phyloP scores from a whole-genome alignment of 2,888 invertebrate species.

The Oligia latruncula region DNA sequence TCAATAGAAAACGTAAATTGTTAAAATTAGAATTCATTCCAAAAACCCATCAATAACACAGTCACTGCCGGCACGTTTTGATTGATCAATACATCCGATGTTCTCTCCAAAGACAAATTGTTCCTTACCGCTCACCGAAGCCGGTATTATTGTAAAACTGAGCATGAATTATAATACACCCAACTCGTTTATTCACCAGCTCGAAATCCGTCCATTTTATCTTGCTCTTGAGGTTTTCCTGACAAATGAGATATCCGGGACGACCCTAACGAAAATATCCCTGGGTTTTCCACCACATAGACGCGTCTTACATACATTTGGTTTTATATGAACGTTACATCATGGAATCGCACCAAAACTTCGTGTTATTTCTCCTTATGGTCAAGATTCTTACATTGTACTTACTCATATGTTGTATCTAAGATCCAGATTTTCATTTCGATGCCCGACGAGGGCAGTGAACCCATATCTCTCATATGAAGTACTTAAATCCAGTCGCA shows the following conservation, averaged over 20 bases:
- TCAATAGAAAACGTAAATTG: neutral
- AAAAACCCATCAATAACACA: constrained; percentile 33
- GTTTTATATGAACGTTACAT: constrained; percentile 59
- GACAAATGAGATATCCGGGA: constrained; percentile 75
- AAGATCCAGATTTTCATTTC: constrained; percentile 41
- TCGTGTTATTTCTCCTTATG: constrained; percentile 21
- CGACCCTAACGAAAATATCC: constrained; percentile 69
- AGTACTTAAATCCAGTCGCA: constrained; percentile 52
- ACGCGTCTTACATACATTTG: constrained; percentile 64
- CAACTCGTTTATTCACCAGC: constrained; percentile 67
- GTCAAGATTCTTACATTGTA: constrained; percentile 37
- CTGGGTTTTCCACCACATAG: constrained; percentile 71
- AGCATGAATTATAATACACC: constrained; percentile 67
- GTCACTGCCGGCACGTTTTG: constrained; percentile 25
- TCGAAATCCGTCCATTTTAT: constrained; percentile 76
- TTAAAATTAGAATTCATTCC: neutral
- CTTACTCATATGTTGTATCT: constrained; percentile 30
- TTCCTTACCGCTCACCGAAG: constrained; percentile 40
- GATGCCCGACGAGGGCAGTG: constrained; percentile 16
- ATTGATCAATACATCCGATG: constrained; percentile 55
- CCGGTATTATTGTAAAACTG: constrained; percentile 64
- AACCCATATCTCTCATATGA: constrained; percentile 51
- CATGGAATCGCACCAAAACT: constrained; percentile 35
- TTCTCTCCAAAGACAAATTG: constrained; percentile 55
- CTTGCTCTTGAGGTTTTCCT: constrained; percentile 78